Base-by-base conservation (phyloP, 2,113 vertebrate genomes). In the Lichenostomus cassidix region DNA sequence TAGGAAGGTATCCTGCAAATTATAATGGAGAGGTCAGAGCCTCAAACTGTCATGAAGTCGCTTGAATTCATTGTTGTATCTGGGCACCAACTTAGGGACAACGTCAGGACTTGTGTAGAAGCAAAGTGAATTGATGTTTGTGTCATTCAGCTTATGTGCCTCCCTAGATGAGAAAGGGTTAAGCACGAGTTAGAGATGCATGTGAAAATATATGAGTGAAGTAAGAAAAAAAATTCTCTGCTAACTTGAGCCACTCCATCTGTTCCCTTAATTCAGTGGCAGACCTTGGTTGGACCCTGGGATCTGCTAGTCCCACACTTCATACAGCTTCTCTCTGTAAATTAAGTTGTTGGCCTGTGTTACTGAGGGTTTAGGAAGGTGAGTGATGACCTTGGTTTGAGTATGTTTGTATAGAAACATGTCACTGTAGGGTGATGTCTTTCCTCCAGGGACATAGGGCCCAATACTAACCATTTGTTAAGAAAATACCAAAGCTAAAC, bases 381-480 rank as follows among this genome's bases (percentile, higher is more conserved):
- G 97, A 98, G 91, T 96, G 97, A 98, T 98, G 97, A 94, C 94
- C 97, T 97, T 87, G 90, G 85, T 97, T 91, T 95, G 95, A 98
- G 91, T 96, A 91, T 95, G 97, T 96, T 98, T 98, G 97, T 98
- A 95, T 97, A 98, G 97, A 98, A 97, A 98, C 96, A 97, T 97
- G 97, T 98, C 98, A 97, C 97, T 96, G 92, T 81, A 83, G 87
- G 97, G 96, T 98, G 98, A 98, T 98, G 95, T 91, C 96, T 98
- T 97, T 97, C 95, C 94, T 96, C 96, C 94, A 92, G 93, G 96
- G 97, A 98, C 69, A 76, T 35, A 95, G 78, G 95, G 95, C 92
- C 91, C 97, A 97, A 96, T 97, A 94, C 95, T 97, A 97, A 92
- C 89, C 97, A 98, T 98, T 98, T 98, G 95, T 98, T 97, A 96